Conservation (phyloP, 2,797 vertebrate genomes). For the Rachycentron canadum region DNA sequence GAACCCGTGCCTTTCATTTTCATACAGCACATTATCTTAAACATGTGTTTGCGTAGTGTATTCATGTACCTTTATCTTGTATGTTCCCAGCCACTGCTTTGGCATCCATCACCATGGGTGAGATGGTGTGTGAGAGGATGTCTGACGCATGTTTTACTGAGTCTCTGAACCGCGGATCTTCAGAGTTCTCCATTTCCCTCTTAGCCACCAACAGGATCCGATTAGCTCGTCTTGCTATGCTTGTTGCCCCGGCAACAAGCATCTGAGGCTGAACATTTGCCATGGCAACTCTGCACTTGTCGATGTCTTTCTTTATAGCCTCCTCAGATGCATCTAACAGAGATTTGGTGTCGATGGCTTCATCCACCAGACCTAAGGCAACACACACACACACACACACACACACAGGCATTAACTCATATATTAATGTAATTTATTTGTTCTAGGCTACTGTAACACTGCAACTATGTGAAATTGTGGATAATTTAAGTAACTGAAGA, state of each 20-base stretch:
- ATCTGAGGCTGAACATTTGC: slow-evolving; percentile 98
- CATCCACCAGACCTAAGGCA: slow-evolving; percentile 92
- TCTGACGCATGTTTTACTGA: slow-evolving; percentile 96
- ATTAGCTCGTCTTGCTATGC: slow-evolving; percentile 97
- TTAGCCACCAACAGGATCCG: slow-evolving; percentile 96
- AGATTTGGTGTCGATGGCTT: slow-evolving; percentile 98
- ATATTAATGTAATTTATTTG: neutral
- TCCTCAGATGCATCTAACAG: slow-evolving; percentile 97
- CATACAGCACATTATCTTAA: neutral
- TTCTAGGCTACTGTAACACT: neutral
- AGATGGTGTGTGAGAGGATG: slow-evolving; percentile 95
- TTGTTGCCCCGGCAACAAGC: slow-evolving; percentile 98
- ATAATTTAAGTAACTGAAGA: neutral
- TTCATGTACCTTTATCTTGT: slow-evolving; percentile 91
- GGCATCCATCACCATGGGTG: slow-evolving; percentile 98
- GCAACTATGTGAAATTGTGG: neutral
- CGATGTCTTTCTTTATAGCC: slow-evolving; percentile 98
- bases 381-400: slow-evolving; percentile 14
- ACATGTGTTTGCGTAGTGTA: neutral
- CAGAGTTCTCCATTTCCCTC: slow-evolving; percentile 97
- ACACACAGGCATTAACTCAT: neutral
- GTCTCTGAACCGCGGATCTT: slow-evolving; percentile 96
- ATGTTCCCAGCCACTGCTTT: slow-evolving; percentile 98
- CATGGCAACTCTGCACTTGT: slow-evolving; percentile 98
- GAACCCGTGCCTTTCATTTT: neutral